These are phyloP conservation scores for Octodonta nipae DNA, from an alignment of 2,888 invertebrate genomes.

Conservation along the genomic window DNA sequence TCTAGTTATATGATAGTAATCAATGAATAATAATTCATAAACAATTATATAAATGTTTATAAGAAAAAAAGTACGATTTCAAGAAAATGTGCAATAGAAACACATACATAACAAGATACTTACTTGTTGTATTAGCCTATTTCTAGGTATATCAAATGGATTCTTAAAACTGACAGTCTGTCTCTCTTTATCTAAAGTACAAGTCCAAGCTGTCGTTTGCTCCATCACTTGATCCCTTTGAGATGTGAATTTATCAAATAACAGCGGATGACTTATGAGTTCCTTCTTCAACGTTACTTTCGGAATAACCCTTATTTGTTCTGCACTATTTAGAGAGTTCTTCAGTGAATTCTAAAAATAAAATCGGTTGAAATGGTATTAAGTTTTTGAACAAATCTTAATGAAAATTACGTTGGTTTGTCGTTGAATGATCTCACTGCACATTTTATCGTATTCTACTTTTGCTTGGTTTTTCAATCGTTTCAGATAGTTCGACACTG, in stretches of 20 bases:
- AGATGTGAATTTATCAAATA: constrained; percentile 70
- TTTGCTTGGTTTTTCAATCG: constrained; percentile 89
- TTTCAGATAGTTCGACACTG: constrained; percentile 87
- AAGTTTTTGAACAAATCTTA: background rate
- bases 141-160: constrained; percentile 87
- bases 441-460: constrained; percentile 76
- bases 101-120: too few relatives aligned
- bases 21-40: too few relatives aligned
- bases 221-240: constrained; percentile 76
- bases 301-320: constrained; percentile 38
- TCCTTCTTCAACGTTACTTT: constrained; percentile 59
- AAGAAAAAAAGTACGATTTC: background rate
- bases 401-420: constrained; percentile 32
- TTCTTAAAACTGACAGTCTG: constrained; percentile 69
- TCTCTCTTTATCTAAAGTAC: constrained; percentile 39
- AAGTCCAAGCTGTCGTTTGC: constrained; percentile 63
- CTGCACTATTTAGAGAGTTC: constrained; percentile 23
- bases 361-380: background rate
- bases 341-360: constrained; percentile 18
- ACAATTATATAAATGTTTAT: too few relatives aligned
- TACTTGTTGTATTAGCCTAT: constrained; percentile 75
- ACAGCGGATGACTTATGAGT: constrained; percentile 64
- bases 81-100: background rate
- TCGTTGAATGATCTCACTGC: constrained; percentile 62
- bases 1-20: too few relatives aligned